Conservation (phyloP, 2,113 vertebrate genomes). For the Callospermophilus lateralis region DNA sequence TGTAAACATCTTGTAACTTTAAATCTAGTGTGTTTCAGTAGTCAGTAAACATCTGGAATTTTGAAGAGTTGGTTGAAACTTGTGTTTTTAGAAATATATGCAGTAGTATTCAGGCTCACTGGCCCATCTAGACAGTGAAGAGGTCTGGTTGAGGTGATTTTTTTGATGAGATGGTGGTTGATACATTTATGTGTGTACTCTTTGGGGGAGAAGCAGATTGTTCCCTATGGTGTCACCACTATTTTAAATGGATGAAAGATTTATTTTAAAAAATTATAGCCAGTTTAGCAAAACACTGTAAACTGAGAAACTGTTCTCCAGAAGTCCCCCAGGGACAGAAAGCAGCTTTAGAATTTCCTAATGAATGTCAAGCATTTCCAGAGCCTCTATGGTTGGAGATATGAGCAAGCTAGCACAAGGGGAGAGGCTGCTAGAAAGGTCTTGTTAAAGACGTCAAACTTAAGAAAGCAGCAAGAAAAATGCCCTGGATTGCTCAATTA, state of each 20-base stretch:
- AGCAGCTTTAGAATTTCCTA: not conserved
- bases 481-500: not conserved
- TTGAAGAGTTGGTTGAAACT: not conserved
- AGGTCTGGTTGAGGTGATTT: not conserved
- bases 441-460: not conserved
- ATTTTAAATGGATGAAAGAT: not conserved
- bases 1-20: not conserved
- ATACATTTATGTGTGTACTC: too few species aligned
- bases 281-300: not conserved
- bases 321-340: not conserved
- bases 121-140: not conserved
- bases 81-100: not conserved
- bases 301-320: not conserved
- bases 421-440: not conserved
- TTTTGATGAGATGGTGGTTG: not conserved
- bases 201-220: not conserved
- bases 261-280: too few species aligned
- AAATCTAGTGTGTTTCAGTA: not conserved
- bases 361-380: rapidly evolving
- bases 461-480: not conserved
- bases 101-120: not conserved
- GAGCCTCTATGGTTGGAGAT: not conserved
- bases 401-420: rapidly evolving
- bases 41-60: not conserved
- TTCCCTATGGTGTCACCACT: not conserved